Evolutionary conservation across 2,888 invertebrate species (phyloP).

Genomic region (Druceiella hillmani): DNA sequence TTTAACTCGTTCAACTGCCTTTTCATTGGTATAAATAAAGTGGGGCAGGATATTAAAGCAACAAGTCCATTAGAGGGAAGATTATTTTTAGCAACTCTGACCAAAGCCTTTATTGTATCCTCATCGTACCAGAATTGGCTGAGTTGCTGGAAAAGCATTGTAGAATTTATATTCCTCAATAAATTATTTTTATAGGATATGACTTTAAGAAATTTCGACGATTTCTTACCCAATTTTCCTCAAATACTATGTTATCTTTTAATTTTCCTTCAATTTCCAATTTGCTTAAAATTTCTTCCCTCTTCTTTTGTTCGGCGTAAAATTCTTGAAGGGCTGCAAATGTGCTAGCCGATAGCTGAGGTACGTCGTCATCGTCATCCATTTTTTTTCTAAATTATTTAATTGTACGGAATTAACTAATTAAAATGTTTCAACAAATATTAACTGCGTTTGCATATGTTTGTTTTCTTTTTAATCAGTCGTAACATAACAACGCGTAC

Average conservation of each 20-base stretch:
- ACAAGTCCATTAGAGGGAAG: constrained; percentile 56
- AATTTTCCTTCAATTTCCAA: constrained; percentile 41
- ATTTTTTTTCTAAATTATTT: too few relatives aligned
- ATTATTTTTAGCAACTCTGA: constrained; percentile 56
- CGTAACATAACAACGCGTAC: too few relatives aligned
- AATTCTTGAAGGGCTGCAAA: constrained; percentile 73
- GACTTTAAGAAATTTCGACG: constrained; percentile 3
- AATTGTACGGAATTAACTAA: too few relatives aligned
- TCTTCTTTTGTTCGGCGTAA: constrained; percentile 62
- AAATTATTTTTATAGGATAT: constrained; percentile 4
- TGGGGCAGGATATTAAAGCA: constrained; percentile 85
- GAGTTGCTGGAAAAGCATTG: constrained; percentile 67
- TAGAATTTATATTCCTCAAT: background rate
- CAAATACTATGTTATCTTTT: constrained; percentile 52
- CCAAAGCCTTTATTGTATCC: constrained; percentile 66
- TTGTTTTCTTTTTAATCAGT: too few relatives aligned
- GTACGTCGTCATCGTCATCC: constrained; percentile 56
- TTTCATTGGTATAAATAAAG: constrained; percentile 67
- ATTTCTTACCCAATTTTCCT: constrained; percentile 74
- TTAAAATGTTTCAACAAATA: too few relatives aligned
- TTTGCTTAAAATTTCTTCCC: constrained; percentile 51
- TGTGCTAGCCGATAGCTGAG: constrained; percentile 63
- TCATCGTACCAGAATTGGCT: constrained; percentile 98
- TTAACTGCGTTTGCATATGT: too few relatives aligned
- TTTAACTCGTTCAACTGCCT: constrained; percentile 40